A percentile compares a stretch with the other conserved stretches of the same genome.
Conservation (phyloP, 1,140 invertebrate genomes). For the Callitettix versicolor region DNA sequence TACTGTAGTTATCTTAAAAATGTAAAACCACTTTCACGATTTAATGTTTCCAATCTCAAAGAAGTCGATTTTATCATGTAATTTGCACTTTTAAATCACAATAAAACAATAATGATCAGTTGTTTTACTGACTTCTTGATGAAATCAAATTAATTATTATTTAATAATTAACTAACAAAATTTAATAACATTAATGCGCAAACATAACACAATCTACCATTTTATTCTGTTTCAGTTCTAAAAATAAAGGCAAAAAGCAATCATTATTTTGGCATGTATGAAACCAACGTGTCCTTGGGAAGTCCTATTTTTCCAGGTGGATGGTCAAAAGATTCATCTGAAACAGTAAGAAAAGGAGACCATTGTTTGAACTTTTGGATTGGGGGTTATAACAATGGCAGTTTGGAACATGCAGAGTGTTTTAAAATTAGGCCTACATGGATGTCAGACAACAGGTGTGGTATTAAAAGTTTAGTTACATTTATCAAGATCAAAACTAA, state of each 20-base stretch:
- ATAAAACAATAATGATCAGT: too few relatives aligned
- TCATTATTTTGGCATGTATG: slow-evolving; percentile 33
- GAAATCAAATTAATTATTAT: too few relatives aligned
- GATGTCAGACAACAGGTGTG: slow-evolving; percentile 50
- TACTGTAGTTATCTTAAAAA: too few relatives aligned
- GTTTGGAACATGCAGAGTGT: slow-evolving; percentile 41
- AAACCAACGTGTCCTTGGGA: slow-evolving; percentile 38
- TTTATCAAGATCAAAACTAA: slow-evolving; percentile 10
- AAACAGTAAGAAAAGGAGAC: slow-evolving; percentile 21
- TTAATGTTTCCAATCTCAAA: not conserved
- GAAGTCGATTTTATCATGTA: too few relatives aligned
- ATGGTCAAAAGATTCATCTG: slow-evolving; percentile 32
- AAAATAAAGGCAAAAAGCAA: slow-evolving; percentile 23
- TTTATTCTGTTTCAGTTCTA: slow-evolving; percentile 8
- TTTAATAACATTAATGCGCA: too few relatives aligned
- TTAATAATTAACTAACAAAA: too few relatives aligned
- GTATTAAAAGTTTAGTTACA: slow-evolving; percentile 6
- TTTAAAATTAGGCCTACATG: slow-evolving; percentile 51
- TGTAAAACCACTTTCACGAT: too few relatives aligned
- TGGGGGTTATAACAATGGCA: slow-evolving; percentile 37
- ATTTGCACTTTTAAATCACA: too few relatives aligned
- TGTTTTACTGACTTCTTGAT: too few relatives aligned
- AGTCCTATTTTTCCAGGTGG: slow-evolving; percentile 36
- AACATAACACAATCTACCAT: too few relatives aligned
- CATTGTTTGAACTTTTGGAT: slow-evolving; percentile 38